A percentile compares a stretch with the other conserved stretches of the same genome.
Conservation (phyloP, 2,888 invertebrate genomes). For the Scaptomyza polygonia region DNA sequence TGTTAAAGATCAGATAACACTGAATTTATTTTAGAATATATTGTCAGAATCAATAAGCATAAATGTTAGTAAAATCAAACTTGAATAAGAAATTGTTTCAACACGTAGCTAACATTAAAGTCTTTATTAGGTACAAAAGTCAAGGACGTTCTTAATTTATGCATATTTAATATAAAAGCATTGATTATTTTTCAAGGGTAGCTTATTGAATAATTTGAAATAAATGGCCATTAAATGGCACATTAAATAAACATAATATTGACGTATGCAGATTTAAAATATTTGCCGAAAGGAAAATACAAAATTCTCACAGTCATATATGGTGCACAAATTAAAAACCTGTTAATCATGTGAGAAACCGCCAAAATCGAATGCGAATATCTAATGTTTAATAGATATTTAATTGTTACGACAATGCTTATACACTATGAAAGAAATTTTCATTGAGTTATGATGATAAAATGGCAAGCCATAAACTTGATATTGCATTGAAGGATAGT, state of each 20-base stretch:
- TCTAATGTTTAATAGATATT: not conserved
- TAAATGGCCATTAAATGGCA: not conserved
- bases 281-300: not conserved
- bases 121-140: not conserved
- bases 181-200: not conserved
- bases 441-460: no score
- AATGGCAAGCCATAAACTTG: not conserved
- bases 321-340: slow-evolving; percentile 18
- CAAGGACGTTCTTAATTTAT: slow-evolving; percentile 6
- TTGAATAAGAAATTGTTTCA: not conserved
- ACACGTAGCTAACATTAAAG: not conserved
- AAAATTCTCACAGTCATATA: not conserved
- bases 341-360: slow-evolving; percentile 22
- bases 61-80: not conserved
- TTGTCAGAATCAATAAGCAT: not conserved
- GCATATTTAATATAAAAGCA: slow-evolving; percentile 1
- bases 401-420: not conserved
- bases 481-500: not conserved
- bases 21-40: slow-evolving; percentile 2
- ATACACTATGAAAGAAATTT: slow-evolving; percentile 1
- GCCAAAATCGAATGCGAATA: slow-evolving; percentile 14
- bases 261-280: not conserved
- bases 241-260: slow-evolving; percentile 1
- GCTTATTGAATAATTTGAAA: not conserved
- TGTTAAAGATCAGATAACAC: not conserved